A percentile compares a stretch with the other conserved stretches of the same genome.
Conservation (phyloP, 2,113 vertebrate species). For the Phocoena sinus region DNA sequence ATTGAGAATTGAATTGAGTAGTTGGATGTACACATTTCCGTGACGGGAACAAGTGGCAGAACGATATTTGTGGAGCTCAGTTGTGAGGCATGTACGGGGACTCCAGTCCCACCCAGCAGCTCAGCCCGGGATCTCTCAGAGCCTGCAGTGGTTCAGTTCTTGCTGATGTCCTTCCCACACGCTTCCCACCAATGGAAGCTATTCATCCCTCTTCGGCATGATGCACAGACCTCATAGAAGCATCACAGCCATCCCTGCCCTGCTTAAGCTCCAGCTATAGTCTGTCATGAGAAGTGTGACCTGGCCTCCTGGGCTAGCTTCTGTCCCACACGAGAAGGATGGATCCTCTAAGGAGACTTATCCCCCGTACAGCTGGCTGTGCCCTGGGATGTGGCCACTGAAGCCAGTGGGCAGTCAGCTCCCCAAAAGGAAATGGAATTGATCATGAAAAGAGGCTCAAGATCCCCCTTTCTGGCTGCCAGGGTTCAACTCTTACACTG, state of each 20-base stretch:
- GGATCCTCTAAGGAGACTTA: neutral
- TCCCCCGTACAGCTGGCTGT: too few relatives aligned
- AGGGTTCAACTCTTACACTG: neutral
- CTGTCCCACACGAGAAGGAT: neutral
- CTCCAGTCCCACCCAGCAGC: too few relatives aligned
- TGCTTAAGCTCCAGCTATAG: neutral
- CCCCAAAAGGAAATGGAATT: neutral
- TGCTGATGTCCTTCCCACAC: neutral
- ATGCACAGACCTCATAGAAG: neutral
- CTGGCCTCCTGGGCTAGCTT: neutral
- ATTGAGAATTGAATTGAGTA: neutral
- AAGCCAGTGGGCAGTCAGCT: neutral
- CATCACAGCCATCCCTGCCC: neutral
- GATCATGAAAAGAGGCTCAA: neutral
- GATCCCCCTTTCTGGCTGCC: neutral
- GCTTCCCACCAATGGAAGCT: neutral
- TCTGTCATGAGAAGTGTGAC: neutral
- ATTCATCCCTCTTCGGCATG: neutral
- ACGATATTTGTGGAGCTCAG: neutral
- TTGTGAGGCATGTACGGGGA: neutral
- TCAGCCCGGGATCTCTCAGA: neutral
- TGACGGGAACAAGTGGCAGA: too few relatives aligned
- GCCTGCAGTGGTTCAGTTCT: neutral
- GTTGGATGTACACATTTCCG: neutral
- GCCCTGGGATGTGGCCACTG: neutral